Conservation (phyloP, 2,113 vertebrate genomes). For the Machaerirhynchus nigripectus region DNA sequence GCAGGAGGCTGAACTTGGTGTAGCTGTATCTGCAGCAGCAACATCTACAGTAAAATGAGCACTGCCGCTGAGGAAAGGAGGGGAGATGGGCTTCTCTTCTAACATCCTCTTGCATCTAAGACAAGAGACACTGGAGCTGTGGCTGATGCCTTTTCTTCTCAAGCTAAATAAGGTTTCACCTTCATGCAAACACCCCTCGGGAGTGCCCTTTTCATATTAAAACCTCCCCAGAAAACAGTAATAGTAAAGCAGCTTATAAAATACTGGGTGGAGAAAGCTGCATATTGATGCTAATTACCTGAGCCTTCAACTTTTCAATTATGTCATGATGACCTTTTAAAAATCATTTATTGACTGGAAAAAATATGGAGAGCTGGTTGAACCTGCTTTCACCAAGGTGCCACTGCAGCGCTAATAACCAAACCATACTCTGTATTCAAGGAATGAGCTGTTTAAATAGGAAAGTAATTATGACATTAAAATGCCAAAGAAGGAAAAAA, state of each 20-base stretch:
- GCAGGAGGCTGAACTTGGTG: background rate
- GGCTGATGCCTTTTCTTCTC: background rate
- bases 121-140: background rate
- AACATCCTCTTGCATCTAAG: background rate
- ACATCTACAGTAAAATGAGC: background rate
- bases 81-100: background rate
- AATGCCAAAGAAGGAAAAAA: background rate
- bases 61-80: background rate
- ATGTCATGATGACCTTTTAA: slow-evolving; percentile 8
- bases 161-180: background rate
- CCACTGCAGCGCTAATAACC: background rate
- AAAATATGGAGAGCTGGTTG: background rate
- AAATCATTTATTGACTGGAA: slow-evolving; percentile 6
- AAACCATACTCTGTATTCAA: background rate
- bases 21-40: background rate
- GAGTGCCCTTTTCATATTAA: background rate
- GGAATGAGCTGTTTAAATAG: background rate
- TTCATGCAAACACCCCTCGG: background rate
- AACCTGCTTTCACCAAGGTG: background rate
- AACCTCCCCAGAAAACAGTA: background rate
- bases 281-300: background rate
- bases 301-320: slow-evolving; percentile 14
- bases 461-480: slow-evolving; percentile 17
- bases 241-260: background rate
- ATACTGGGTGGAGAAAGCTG: background rate